Evolutionary conservation across 1,140 invertebrate species (phyloP), one percentile per base, ranked within the genome.

Genomic region (Mycetomoellerius zeteki): DNA sequence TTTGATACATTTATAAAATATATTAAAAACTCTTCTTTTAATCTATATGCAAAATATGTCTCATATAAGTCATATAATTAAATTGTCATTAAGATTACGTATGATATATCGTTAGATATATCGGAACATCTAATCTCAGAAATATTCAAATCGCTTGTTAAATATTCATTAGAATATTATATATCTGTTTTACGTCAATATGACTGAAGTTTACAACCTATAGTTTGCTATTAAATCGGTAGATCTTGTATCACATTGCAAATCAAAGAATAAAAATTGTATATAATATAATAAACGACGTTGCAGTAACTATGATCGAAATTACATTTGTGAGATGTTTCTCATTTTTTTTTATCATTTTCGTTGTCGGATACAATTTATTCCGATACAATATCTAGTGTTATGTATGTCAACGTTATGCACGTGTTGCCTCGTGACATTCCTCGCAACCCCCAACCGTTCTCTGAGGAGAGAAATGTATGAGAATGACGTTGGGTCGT

Each of bases 401-500:
- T 24, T 14, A 69, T 14, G 21, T 47, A 14, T 43, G n/a, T 47
- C 37, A 16, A 56, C 56, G 7, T 67, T 24, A 50, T 69, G 14
- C 37, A 54, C 24, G 47, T 72, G 65, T 62, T 50, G 50, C 33
- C 33, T 60, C 33, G 54, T 6, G 82, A 16, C 8, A 19, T 80
- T 73, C 56, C 85, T 54, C 67, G 73, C 84, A 82, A 90, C 85
- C 91, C 89, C 54, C 60, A 67, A 6, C 67, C 73, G 78, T 85
- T 86, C 77, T 60, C 2, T 52, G 30, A 50, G 60, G 86, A 89
- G 88, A 91, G 91, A 90, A 89, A 89, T 85, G 88, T 73, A 90
- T 77, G 91, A 80, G 81, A 90, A 65, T 47, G 92, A 91, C 89
- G 87, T 91, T 92, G 86, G 88, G 69, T 92, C 92, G 90, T 92